These are phyloP conservation scores for Pteromalus puparum DNA, from an alignment of 1,140 invertebrate species.

Conservation along the genomic window DNA sequence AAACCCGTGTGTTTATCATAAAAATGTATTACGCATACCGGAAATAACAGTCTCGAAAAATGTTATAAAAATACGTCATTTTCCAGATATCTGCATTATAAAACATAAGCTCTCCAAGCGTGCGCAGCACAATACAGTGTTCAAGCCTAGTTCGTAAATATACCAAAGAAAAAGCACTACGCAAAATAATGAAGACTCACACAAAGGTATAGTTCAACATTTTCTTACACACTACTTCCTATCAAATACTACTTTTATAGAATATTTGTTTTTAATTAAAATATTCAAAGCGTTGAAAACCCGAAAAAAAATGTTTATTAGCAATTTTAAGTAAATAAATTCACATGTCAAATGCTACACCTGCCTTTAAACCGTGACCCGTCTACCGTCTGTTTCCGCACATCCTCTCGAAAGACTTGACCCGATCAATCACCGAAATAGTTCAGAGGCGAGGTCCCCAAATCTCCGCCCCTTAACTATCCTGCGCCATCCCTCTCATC, in stretches of 20 bases:
- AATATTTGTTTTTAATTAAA: background rate
- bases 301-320: no score
- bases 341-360: no score
- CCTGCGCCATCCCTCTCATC: background rate
- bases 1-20: background rate
- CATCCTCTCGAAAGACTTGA: no score
- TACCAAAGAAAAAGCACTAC: background rate
- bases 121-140: background rate
- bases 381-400: no score
- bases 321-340: no score
- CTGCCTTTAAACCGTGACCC: no score
- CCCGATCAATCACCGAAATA: background rate
- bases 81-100: background rate
- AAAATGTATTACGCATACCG: background rate
- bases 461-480: background rate
- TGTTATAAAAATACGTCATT: constrained; percentile 18
- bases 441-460: background rate
- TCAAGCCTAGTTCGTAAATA: background rate
- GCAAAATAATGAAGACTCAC: background rate
- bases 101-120: background rate
- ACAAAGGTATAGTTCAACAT: background rate
- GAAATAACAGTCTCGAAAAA: constrained; percentile 7
- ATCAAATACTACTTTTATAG: background rate
- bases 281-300: no score
- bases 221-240: background rate